Conservation (phyloP, 2,797 vertebrate species). For the Coregonus ussuriensis region DNA sequence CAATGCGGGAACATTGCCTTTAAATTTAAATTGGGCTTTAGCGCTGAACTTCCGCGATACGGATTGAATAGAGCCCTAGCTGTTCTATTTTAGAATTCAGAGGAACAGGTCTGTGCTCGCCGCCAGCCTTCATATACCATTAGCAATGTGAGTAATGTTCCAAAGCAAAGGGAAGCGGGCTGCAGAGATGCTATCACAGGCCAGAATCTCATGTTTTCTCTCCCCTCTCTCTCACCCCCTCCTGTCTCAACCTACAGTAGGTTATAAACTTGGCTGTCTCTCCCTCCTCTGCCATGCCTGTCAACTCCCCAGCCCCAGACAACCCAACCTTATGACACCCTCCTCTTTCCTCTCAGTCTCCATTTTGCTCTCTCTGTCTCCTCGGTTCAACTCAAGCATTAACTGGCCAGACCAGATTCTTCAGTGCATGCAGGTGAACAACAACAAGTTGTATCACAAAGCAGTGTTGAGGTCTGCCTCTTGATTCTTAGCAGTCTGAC, state of each 20-base stretch:
- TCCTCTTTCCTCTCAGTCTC: conserved; percentile 20
- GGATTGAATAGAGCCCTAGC: conserved; percentile 5
- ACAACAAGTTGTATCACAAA: conserved; percentile 23
- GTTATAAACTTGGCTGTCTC: neutral
- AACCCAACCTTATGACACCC: conserved; percentile 43
- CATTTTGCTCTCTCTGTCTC: conserved; percentile 41
- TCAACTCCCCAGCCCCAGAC: conserved; percentile 32
- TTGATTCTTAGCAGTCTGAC: conserved; percentile 17
- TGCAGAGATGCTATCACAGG: conserved; percentile 75
- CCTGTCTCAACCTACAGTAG: conserved; percentile 46
- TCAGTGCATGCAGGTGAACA: conserved; percentile 42
- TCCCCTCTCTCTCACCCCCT: conserved; percentile 45
- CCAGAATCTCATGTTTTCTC: conserved; percentile 57
- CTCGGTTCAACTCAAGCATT: conserved; percentile 44
- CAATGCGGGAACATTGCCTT: too few species aligned
- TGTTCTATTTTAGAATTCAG: conserved; percentile 73
- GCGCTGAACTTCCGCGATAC: too few species aligned
- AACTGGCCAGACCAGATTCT: conserved; percentile 63
- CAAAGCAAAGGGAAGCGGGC: conserved; percentile 67
- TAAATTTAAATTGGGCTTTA: too few species aligned
- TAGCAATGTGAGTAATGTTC: conserved; percentile 78
- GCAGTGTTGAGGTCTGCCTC: conserved; percentile 47
- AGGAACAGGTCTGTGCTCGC: conserved; percentile 73
- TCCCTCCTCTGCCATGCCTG: conserved; percentile 43
- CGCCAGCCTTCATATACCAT: conserved; percentile 69